phyloP scores from a whole-genome alignment of 2,888 invertebrate species.

The Heterodera filipjevi region DNA sequence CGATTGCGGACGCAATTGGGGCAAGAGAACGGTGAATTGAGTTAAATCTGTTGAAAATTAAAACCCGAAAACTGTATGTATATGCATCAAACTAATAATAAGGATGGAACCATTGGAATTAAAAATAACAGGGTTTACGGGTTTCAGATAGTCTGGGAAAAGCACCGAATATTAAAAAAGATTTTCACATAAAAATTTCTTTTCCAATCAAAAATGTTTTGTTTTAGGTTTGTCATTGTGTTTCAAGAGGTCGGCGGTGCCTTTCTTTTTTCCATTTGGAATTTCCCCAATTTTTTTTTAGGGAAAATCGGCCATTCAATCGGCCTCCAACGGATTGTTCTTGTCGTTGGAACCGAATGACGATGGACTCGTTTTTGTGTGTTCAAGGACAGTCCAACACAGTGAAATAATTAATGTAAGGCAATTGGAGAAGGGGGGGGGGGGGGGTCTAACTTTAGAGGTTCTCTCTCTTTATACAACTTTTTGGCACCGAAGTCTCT shows the following conservation, averaged over 20 bases:
- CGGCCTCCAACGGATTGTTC: slow-evolving; percentile 82
- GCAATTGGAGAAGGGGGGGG: neutral
- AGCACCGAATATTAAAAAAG: too few relatives aligned
- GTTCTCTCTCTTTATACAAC: too few relatives aligned
- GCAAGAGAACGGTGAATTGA: slow-evolving; percentile 80
- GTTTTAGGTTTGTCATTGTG: slow-evolving; percentile 81
- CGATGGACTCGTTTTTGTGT: slow-evolving; percentile 79
- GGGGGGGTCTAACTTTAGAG: too few relatives aligned
- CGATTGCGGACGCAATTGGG: slow-evolving; percentile 90
- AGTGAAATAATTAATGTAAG: slow-evolving; percentile 75
- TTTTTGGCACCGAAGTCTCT: too few relatives aligned
- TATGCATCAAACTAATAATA: too few relatives aligned
- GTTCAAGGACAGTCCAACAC: slow-evolving; percentile 75
- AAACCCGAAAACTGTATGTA: too few relatives aligned
- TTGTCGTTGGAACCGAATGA: slow-evolving; percentile 80
- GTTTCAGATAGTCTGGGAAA: too few relatives aligned
- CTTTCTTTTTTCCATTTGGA: neutral
- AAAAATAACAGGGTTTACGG: too few relatives aligned
- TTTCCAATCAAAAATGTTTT: too few relatives aligned
- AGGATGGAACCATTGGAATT: too few relatives aligned
- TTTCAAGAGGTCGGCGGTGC: slow-evolving; percentile 73
- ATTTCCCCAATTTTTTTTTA: slow-evolving; percentile 39
- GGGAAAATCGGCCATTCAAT: slow-evolving; percentile 72
- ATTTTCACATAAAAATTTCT: too few relatives aligned
- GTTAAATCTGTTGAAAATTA: too few relatives aligned